phyloP scores from a whole-genome alignment of 2,797 vertebrate species.

The Rhadinocentrus ornatus region DNA sequence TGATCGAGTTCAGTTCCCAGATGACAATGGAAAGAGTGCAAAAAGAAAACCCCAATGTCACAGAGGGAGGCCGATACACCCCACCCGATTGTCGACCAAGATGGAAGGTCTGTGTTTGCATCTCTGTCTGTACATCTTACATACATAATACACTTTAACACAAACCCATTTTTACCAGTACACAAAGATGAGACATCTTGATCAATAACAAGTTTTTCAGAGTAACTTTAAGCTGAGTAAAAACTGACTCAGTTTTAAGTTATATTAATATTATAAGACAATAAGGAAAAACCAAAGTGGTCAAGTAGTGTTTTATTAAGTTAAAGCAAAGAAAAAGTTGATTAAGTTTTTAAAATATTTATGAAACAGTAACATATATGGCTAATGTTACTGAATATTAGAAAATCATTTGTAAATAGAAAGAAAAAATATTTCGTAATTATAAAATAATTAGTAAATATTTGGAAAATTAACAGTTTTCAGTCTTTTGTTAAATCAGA shows the following conservation, averaged over 20 bases:
- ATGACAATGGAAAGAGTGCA: slow-evolving; percentile 98
- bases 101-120: slow-evolving; percentile 82
- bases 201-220: background rate
- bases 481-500: no score
- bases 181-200: background rate
- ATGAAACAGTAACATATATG: background rate
- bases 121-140: background rate
- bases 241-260: background rate
- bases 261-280: background rate
- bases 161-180: background rate
- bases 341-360: background rate
- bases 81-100: slow-evolving; percentile 91
- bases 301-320: background rate
- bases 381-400: no score
- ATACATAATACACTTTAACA: background rate
- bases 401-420: background rate
- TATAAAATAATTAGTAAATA: background rate
- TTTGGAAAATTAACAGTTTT: background rate
- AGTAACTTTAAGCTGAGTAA: background rate
- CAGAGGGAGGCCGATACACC: slow-evolving; percentile 91
- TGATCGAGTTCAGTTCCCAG: slow-evolving; percentile 97
- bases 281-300: no score
- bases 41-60: slow-evolving; percentile 96
- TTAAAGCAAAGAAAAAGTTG: background rate
- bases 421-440: background rate